Evolutionary conservation across 2,888 invertebrate genomes (phyloP).

Genomic region (Agrotis segetum): DNA sequence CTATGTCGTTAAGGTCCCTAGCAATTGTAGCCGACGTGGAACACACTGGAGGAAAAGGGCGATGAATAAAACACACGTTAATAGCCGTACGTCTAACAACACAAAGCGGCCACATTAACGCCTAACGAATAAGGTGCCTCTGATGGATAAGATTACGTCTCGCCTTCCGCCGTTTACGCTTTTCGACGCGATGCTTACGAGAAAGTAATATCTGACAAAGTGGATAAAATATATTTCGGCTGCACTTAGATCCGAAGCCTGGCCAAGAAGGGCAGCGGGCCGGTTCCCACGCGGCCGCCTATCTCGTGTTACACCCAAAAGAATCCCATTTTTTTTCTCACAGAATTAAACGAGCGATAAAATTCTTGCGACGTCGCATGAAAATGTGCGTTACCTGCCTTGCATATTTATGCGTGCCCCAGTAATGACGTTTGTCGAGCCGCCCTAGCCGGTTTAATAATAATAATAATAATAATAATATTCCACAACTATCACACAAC

Average conservation of each 20-base stretch:
- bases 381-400: constrained; percentile 91
- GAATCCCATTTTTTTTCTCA: constrained; percentile 88
- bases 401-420: constrained; percentile 90
- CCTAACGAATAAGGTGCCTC: constrained; percentile 82
- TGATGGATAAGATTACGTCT: constrained; percentile 87
- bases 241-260: constrained; percentile 86
- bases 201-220: constrained; percentile 88
- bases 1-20: constrained; percentile 80
- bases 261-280: constrained; percentile 78
- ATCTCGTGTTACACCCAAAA: constrained; percentile 87
- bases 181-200: constrained; percentile 82
- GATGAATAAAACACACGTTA: constrained; percentile 87
- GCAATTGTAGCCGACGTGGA: constrained; percentile 79
- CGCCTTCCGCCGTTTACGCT: constrained; percentile 79
- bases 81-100: constrained; percentile 80
- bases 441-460: constrained; percentile 78
- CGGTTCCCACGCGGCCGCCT: constrained; percentile 87
- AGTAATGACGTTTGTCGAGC: constrained; percentile 90
- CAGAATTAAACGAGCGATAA: constrained; percentile 91
- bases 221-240: constrained; percentile 85
- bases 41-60: constrained; percentile 80
- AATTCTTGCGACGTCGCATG: constrained; percentile 91
- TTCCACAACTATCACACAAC: no score
- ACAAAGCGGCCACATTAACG: constrained; percentile 85
- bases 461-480: no score